Base-by-base conservation (phyloP, 2,888 invertebrate genomes). In the Agrochola circellaris region DNA sequence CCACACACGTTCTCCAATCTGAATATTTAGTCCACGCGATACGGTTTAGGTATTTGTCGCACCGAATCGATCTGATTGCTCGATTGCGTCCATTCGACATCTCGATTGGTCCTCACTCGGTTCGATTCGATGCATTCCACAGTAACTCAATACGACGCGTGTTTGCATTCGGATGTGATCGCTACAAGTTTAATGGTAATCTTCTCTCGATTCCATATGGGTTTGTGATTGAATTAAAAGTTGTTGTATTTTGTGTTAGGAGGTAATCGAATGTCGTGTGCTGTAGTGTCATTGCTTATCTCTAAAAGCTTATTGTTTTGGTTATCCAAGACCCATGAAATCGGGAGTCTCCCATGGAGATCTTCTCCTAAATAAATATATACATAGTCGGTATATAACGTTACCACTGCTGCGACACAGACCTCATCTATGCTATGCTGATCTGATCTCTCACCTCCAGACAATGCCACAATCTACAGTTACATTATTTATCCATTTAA, bases 71-170 rank as follows among this genome's bases (percentile, higher is more conserved):
- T 89, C 85, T 89, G 89, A 92, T 92, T 91, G 91, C 90, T 93
- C 93, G 92, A 93, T 93, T 92, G 91, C 89, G 90, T 91, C 91
- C 85, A 92, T 93, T 92, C 91, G 91, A 90, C 89, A 87, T 90
- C 90, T 91, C 91, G 91, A 91, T 92, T 92, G 91, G 89, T 82
- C 86, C 87, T 85, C 88, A 89, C 89, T 88, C 87, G 87, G 84
- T 68, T 73, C 76, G 82, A 85, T 82, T 86, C 88, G 82, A 83
- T 89, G 79, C 84, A 86, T 83, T 82, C 81, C 75, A 64, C 85
- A 83, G 91, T 91, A 92, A 94, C 92, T 92, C 92, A 89, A 93
- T 93, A 91, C 88, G 89, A 89, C 84, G 91, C 91, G 89, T 92
- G 92, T 93, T 93, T 93, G 92, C 90, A 90, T 93, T 91, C 88